phyloP scores from a whole-genome alignment of 64 coral and sea anemone species.

The Actinia equina region DNA sequence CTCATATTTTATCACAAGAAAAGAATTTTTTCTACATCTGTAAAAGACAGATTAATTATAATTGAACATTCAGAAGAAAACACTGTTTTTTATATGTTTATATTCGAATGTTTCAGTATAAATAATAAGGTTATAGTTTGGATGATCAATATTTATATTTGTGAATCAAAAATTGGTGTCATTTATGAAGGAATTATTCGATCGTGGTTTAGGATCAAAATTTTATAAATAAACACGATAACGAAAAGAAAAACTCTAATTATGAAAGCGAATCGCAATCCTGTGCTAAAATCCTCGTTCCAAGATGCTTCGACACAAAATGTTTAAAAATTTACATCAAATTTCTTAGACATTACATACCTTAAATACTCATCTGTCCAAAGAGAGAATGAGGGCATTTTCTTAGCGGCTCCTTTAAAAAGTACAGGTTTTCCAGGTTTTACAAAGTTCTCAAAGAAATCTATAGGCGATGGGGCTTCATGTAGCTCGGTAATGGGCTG shows the following conservation, averaged over 20 bases:
- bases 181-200: background rate
- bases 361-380: constrained; percentile 99
- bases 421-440: constrained; percentile 85
- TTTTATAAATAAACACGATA: background rate
- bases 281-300: background rate
- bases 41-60: too few species aligned
- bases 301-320: background rate
- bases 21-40: background rate
- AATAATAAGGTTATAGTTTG: too few species aligned
- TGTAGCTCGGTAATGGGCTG: constrained; percentile 23
- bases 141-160: background rate
- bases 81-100: too few species aligned
- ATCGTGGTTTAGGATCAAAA: background rate
- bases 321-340: background rate
- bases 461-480: constrained; percentile 56
- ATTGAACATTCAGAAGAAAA: too few species aligned
- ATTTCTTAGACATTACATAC: constrained; percentile 30
- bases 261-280: too few species aligned
- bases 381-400: constrained; percentile 70
- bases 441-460: constrained; percentile 82
- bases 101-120: too few species aligned
- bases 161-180: background rate
- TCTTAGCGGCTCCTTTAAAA: constrained; percentile 84
- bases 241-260: background rate
- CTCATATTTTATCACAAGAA: background rate